These are phyloP conservation scores for Zaprionus lineosus DNA, from an alignment of 2,888 invertebrate genomes.

Conservation along the genomic window DNA sequence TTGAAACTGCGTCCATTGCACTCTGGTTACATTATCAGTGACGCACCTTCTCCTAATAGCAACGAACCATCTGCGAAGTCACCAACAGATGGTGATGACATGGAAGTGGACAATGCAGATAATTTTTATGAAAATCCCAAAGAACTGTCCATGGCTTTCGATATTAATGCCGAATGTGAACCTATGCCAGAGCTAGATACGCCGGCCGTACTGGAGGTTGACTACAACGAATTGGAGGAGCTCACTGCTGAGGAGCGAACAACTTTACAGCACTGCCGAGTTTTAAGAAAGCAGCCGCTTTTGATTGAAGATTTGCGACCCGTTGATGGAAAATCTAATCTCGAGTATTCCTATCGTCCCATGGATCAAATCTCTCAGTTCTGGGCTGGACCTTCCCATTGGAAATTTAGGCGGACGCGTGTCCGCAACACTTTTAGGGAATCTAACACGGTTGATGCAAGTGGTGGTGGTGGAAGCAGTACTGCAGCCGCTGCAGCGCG, in stretches of 20 bases:
- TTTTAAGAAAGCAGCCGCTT: slow-evolving; percentile 80
- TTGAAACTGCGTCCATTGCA: slow-evolving; percentile 76
- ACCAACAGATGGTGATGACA: slow-evolving; percentile 78
- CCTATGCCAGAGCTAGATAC: slow-evolving; percentile 84
- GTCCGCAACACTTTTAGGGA: slow-evolving; percentile 57
- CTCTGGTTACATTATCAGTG: slow-evolving; percentile 79
- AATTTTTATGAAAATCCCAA: slow-evolving; percentile 83
- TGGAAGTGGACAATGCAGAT: slow-evolving; percentile 81
- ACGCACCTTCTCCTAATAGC: slow-evolving; percentile 73
- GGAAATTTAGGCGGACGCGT: slow-evolving; percentile 87
- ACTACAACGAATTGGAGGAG: slow-evolving; percentile 82
- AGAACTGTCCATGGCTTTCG: slow-evolving; percentile 86
- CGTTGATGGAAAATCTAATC: slow-evolving; percentile 83
- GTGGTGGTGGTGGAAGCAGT: not conserved
- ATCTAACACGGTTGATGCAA: slow-evolving; percentile 15
- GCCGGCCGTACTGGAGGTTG: slow-evolving; percentile 80
- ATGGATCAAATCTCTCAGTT: slow-evolving; percentile 83
- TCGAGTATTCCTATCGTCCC: slow-evolving; percentile 89
- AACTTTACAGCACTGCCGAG: slow-evolving; percentile 80
- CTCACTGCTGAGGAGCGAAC: slow-evolving; percentile 81
- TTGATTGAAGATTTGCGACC: slow-evolving; percentile 86
- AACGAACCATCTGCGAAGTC: slow-evolving; percentile 29
- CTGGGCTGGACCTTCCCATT: slow-evolving; percentile 93
- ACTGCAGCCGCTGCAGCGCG: slow-evolving; percentile 30
- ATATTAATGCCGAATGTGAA: slow-evolving; percentile 86